phyloP scores from a whole-genome alignment of 2,797 vertebrate genomes.

The Etheostoma perlongum region DNA sequence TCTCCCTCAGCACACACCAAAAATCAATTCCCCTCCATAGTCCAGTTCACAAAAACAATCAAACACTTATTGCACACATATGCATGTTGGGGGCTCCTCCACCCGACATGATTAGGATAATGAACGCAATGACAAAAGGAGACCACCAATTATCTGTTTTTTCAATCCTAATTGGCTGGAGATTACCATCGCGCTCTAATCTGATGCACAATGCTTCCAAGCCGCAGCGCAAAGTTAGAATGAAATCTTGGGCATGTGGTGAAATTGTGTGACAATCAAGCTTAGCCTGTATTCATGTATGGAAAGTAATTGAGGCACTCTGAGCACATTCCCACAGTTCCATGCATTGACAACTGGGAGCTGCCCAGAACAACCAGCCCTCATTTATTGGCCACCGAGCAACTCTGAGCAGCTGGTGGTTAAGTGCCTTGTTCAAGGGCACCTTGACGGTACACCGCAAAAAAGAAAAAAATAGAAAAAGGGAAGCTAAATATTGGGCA shows the following conservation, averaged over 20 bases:
- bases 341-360: constrained; percentile 46
- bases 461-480: constrained; percentile 14
- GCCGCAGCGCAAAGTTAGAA: constrained; percentile 24
- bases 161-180: constrained; percentile 69
- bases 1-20: constrained; percentile 23
- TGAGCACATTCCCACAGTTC: constrained; percentile 43
- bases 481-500: background rate
- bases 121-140: constrained; percentile 65
- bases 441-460: constrained; percentile 49
- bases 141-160: constrained; percentile 67
- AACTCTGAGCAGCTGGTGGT: constrained; percentile 66
- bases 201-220: constrained; percentile 51
- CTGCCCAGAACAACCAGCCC: constrained; percentile 26
- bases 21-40: constrained; percentile 59
- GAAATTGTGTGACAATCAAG: constrained; percentile 50
- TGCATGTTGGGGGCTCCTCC: constrained; percentile 59
- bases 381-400: constrained; percentile 54
- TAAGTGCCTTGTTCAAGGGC: constrained; percentile 63
- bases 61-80: constrained; percentile 64
- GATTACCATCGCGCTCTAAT: constrained; percentile 65
- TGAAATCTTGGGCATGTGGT: constrained; percentile 25
- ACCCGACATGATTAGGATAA: constrained; percentile 65
- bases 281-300: constrained; percentile 32
- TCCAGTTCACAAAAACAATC: constrained; percentile 76
- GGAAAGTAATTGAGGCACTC: constrained; percentile 33